Conservation (phyloP, 1,140 invertebrate species). For the Ptiloglossa arizonensis region DNA sequence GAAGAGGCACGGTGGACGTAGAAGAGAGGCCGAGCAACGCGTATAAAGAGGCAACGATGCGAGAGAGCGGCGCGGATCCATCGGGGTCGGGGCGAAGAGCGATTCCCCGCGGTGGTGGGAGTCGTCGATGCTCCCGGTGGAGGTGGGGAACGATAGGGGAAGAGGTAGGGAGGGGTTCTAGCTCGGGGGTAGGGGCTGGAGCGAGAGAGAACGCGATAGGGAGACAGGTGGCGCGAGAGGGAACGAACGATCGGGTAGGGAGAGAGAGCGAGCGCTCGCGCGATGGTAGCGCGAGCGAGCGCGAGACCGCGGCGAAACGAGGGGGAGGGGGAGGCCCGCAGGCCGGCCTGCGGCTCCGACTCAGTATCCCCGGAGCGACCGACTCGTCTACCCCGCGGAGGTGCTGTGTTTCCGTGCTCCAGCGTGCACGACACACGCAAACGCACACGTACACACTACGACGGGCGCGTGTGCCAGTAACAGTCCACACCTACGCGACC, state of each 20-base stretch:
- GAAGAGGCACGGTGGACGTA: conserved; percentile 33
- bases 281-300: conserved; percentile 55
- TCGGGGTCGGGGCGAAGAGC: conserved; percentile 45
- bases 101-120: conserved; percentile 30
- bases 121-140: conserved; percentile 37
- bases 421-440: conserved; percentile 40
- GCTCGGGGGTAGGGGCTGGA: conserved; percentile 6
- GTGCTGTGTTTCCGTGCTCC: conserved; percentile 62
- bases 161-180: conserved; percentile 8
- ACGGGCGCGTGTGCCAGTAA: too few relatives aligned
- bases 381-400: conserved; percentile 75
- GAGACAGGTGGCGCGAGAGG: conserved; percentile 3
- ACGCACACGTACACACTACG: conserved; percentile 30
- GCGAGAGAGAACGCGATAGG: conserved; percentile 17
- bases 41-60: conserved; percentile 21
- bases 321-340: conserved; percentile 77
- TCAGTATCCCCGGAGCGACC: conserved; percentile 81
- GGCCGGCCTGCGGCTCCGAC: conserved; percentile 80
- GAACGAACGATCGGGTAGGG: conserved; percentile 9
- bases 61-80: conserved; percentile 23
- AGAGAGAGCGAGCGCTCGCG: conserved; percentile 15
- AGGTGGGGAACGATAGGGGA: background rate
- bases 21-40: conserved; percentile 22
- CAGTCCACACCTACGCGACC: conserved; percentile 4
- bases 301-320: conserved; percentile 22